A percentile compares a stretch with the other conserved stretches of the same genome.
Evolutionary conservation across 2,113 vertebrate species (phyloP).

Genomic region (Limnothrissa miodon): DNA sequence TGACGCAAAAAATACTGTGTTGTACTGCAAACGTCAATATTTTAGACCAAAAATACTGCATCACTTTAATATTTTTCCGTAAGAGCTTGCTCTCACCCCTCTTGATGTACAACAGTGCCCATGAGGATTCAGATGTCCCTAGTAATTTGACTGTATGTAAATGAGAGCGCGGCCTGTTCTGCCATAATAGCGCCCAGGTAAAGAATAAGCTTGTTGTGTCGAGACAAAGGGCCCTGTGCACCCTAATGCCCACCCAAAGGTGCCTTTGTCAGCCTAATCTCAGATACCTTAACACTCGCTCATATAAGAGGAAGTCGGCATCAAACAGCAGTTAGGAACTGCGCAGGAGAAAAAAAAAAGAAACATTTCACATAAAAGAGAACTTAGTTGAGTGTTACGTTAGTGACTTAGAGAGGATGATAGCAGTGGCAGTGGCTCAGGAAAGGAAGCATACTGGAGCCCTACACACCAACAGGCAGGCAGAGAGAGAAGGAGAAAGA

Average conservation of each 20-base stretch:
- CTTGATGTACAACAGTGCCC: not conserved
- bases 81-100: not conserved
- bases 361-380: constrained; percentile 15
- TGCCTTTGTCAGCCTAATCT: constrained; percentile 32
- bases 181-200: not conserved
- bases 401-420: constrained; percentile 2
- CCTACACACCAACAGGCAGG: not conserved
- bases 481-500: constrained; percentile 28
- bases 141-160: constrained; percentile 50
- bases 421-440: not conserved
- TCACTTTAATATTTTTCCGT: too few species aligned
- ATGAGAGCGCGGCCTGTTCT: constrained; percentile 7
- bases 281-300: constrained; percentile 29
- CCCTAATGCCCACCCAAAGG: not conserved
- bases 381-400: constrained; percentile 8
- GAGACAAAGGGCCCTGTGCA: constrained; percentile 37
- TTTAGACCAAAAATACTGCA: too few species aligned
- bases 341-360: constrained; percentile 10
- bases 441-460: not conserved
- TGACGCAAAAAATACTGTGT: too few species aligned
- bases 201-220: constrained; percentile 21
- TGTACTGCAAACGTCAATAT: too few species aligned
- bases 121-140: not conserved
- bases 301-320: constrained; percentile 42
- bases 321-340: constrained; percentile 32